Conservation (phyloP, 1,140 invertebrate species). For the Venustaconcha ellipsiformis region DNA sequence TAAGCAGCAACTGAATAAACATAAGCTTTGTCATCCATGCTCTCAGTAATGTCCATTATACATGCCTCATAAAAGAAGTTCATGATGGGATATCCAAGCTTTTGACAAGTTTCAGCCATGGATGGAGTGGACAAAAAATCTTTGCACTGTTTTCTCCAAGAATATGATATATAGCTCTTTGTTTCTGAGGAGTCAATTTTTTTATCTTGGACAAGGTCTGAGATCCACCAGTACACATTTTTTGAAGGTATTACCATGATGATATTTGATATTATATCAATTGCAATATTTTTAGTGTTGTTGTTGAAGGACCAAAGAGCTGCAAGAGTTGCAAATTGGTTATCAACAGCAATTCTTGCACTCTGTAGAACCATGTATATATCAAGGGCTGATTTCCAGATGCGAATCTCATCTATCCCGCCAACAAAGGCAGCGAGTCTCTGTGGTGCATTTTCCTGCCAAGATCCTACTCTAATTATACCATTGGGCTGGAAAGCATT, state of each 20-base stretch:
- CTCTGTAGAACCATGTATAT: slow-evolving; percentile 16
- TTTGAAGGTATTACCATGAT: slow-evolving; percentile 22
- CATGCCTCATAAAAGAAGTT: slow-evolving; percentile 32
- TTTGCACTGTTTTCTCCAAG: slow-evolving; percentile 12
- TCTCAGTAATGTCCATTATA: slow-evolving; percentile 8
- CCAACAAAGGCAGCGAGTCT: slow-evolving; percentile 22
- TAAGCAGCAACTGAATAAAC: slow-evolving; percentile 27
- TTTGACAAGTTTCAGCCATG: slow-evolving; percentile 18
- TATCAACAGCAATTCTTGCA: slow-evolving; percentile 14
- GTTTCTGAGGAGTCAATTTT: not conserved
- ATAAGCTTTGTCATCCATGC: slow-evolving; percentile 5
- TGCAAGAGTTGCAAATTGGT: slow-evolving; percentile 16
- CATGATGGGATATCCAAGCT: slow-evolving; percentile 18
- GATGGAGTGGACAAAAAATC: slow-evolving; percentile 17
- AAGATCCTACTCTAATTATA: slow-evolving; percentile 19
- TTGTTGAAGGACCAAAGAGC: slow-evolving; percentile 29
- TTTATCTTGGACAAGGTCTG: slow-evolving; percentile 8
- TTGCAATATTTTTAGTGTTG: slow-evolving; percentile 19
- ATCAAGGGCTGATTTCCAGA: slow-evolving; percentile 35
- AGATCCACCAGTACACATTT: slow-evolving; percentile 20
- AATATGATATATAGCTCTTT: not conserved
- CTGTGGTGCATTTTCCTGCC: slow-evolving; percentile 16
- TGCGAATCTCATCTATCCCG: slow-evolving; percentile 26
- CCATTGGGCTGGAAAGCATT: slow-evolving; percentile 13
- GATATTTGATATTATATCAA: slow-evolving; percentile 15